Conservation (phyloP, 2,797 vertebrate species). For the Rhynchotus rufescens region DNA sequence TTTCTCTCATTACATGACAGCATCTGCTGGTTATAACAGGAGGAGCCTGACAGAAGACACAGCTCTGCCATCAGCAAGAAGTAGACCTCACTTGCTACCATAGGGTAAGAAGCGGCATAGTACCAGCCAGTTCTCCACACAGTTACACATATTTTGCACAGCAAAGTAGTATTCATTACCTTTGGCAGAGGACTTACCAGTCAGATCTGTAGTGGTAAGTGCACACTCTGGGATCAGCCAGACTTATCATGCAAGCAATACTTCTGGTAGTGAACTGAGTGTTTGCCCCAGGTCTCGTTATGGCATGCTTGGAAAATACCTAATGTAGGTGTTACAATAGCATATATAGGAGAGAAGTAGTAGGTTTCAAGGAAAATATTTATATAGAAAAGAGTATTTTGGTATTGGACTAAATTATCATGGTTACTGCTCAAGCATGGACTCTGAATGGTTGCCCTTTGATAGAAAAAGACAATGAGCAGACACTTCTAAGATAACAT, state of each 20-base stretch:
- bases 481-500: not conserved
- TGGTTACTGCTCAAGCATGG: not conserved
- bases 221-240: not conserved
- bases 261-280: not conserved
- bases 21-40: not conserved
- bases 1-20: not conserved
- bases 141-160: not conserved
- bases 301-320: not conserved
- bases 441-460: not conserved
- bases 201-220: not conserved
- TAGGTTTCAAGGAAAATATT: not conserved
- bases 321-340: not conserved
- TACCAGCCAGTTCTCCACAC: not conserved
- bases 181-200: not conserved
- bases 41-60: not conserved
- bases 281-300: not conserved
- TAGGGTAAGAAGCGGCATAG: not conserved
- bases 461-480: not conserved
- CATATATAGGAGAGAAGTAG: not conserved
- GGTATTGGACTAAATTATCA: not conserved
- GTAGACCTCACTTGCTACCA: not conserved
- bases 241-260: not conserved
- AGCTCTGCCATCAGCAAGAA: not conserved
- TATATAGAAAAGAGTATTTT: not conserved
- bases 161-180: not conserved